A percentile compares a stretch with the other conserved stretches of the same genome.
Conservation (phyloP, 92 coral and sea anemone genomes). For the Blastomussa wellsi region DNA sequence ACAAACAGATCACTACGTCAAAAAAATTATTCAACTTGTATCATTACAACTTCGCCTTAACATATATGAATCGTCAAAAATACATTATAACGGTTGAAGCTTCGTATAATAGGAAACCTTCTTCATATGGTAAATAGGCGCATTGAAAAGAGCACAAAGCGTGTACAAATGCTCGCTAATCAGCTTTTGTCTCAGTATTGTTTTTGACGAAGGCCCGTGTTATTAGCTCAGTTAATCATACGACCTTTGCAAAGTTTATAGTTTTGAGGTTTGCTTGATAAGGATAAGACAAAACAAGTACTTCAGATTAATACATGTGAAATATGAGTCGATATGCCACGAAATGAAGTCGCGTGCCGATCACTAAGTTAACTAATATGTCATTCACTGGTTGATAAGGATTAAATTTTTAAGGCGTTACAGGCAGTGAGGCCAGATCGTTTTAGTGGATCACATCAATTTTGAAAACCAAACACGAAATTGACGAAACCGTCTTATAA, state of each 20-base stretch:
- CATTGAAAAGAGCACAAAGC: conserved; percentile 20
- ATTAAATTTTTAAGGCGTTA: not conserved
- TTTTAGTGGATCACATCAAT: not conserved
- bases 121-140: conserved; percentile 42
- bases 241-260: not conserved
- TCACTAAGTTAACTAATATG: not conserved
- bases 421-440: not conserved
- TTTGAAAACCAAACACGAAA: not conserved
- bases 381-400: not conserved
- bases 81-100: conserved; percentile 2
- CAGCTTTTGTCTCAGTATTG: conserved; percentile 27
- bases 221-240: not conserved
- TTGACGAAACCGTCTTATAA: not conserved
- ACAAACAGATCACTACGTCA: not conserved
- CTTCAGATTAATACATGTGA: not conserved
- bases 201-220: conserved; percentile 6
- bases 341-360: not conserved
- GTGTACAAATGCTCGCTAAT: conserved; percentile 21
- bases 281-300: not conserved
- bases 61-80: not conserved
- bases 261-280: not conserved
- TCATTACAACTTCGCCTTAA: not conserved
- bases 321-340: not conserved
- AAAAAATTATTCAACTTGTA: not conserved
- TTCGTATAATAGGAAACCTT: not conserved